Evolutionary conservation across 2,797 vertebrate genomes (phyloP), one percentile per base, ranked within the genome.

Genomic region (Echiichthys vipera): DNA sequence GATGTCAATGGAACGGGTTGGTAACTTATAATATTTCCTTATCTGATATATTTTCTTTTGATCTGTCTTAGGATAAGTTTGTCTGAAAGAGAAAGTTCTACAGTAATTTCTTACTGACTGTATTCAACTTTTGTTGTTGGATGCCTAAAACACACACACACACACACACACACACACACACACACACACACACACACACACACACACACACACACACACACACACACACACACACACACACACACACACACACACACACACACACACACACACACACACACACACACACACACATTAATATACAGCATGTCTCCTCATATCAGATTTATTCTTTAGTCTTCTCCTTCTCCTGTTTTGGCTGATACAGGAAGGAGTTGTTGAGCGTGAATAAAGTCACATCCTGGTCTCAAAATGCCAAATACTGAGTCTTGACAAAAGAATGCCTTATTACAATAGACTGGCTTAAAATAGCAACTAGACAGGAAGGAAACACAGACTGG

Each of bases 1-100:
- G 61, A 89, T 82, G 59, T 87, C 89, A 53, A 80, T 87, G 85
- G 91, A 94, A 53, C 73, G 85, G 90, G 92, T 94, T 72, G 54
- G 92, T 93, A 74, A 67, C 47, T 56, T 77, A 12, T 68, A 8
- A 30, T 68, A n/a, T 24, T 78, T 74, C 5, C 32, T 46, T 51
- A 27, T 42, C 12, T 37, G 4, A 27, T 30, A 11, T 57, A 1
- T 62, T 9, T 53, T 13, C 12, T 39, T 53, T 47, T 13, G 5
- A 58, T 37, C 1, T 64, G 11, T 62, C 14, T 40, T 20, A 45
- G 9, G 30, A 49, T 36, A 40, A 62, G 14, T 40, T 61, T 65
- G 12, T 40, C 11, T 59, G 24, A 34, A 20, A 24, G 24, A n/a
- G 30, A 25, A 22, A 39, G 34, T 5, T 25, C n/a, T 36, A 49